Conservation (phyloP, 1,140 invertebrate genomes). For the Drosophila arawakana region DNA sequence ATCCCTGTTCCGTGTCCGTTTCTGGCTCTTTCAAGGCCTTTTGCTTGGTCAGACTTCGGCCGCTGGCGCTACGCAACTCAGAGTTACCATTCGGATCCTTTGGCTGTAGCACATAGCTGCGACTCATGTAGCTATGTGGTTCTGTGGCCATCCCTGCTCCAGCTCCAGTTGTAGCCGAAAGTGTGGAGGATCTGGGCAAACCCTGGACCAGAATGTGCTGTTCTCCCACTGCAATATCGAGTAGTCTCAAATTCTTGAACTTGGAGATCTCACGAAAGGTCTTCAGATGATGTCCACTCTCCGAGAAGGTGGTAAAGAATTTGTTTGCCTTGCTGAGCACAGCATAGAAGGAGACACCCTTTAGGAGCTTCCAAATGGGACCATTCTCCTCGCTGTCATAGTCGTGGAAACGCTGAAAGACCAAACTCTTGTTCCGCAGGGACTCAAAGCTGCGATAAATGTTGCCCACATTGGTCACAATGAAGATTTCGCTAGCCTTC, state of each 20-base stretch:
- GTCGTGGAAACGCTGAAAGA: conserved; percentile 82
- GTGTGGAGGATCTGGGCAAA: conserved; percentile 66
- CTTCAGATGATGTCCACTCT: conserved; percentile 82
- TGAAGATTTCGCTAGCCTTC: conserved; percentile 81
- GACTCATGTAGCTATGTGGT: conserved; percentile 59
- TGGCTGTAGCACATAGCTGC: conserved; percentile 62
- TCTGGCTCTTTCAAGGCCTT: conserved; percentile 44
- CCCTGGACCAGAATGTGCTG: conserved; percentile 82
- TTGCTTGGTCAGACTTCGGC: conserved; percentile 58
- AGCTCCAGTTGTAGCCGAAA: conserved; percentile 55
- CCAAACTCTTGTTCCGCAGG: conserved; percentile 74
- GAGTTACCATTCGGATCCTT: conserved; percentile 54
- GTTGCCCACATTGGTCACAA: conserved; percentile 79
- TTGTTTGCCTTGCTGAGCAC: conserved; percentile 82
- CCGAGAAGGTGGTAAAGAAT: conserved; percentile 83
- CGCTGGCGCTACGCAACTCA: conserved; percentile 49
- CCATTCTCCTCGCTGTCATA: conserved; percentile 84
- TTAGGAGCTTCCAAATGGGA: conserved; percentile 81
- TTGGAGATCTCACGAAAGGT: conserved; percentile 84
- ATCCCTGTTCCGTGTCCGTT: conserved; percentile 30
- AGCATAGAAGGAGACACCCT: conserved; percentile 77
- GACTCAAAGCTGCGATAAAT: conserved; percentile 83
- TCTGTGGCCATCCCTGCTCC: conserved; percentile 37
- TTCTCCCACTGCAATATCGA: conserved; percentile 81
- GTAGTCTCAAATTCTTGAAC: conserved; percentile 76